phyloP scores from a whole-genome alignment of 2,113 vertebrate genomes.

The Heloderma charlesbogerti region DNA sequence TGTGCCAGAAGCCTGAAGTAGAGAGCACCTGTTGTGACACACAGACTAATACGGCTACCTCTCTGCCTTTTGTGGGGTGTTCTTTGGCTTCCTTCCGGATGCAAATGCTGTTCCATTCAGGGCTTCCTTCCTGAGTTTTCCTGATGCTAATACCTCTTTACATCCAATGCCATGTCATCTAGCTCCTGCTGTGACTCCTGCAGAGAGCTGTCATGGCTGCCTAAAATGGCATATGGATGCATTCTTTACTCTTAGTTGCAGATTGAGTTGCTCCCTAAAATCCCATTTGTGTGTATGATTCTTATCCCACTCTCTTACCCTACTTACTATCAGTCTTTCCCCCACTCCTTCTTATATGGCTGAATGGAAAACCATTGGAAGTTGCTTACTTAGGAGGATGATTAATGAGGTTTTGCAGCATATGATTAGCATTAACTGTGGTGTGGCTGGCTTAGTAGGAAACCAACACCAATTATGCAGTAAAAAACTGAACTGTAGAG shows the following conservation, averaged over 20 bases:
- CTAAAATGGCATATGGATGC: constrained; percentile 55
- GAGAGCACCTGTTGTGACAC: constrained; percentile 40
- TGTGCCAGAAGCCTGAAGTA: constrained; percentile 38
- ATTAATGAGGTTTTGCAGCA: constrained; percentile 29
- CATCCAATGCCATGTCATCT: constrained; percentile 64
- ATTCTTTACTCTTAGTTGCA: constrained; percentile 62
- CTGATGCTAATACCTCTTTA: constrained; percentile 66
- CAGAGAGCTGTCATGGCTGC: constrained; percentile 65
- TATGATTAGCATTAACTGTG: constrained; percentile 30
- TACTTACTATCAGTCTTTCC: constrained; percentile 4
- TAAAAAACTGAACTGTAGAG: constrained; percentile 20
- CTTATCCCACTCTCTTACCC: constrained; percentile 36
- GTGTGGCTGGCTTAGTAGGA: constrained; percentile 28
- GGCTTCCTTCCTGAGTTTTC: constrained; percentile 38
- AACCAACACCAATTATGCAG: constrained; percentile 24
- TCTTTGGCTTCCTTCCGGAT: constrained; percentile 49
- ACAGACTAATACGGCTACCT: background rate
- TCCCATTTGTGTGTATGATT: constrained; percentile 56
- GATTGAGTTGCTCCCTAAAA: constrained; percentile 55
- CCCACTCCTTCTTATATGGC: constrained; percentile 44
- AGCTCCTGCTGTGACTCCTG: constrained; percentile 68
- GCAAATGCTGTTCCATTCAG: constrained; percentile 67
- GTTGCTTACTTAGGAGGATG: background rate
- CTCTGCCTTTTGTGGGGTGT: constrained; percentile 33
- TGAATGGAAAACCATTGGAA: constrained; percentile 24